Percentiles rank a stretch among this genome's conserved stretches.
Conservation (phyloP, 2,888 invertebrate species). For the Mactromeris polynyma region DNA sequence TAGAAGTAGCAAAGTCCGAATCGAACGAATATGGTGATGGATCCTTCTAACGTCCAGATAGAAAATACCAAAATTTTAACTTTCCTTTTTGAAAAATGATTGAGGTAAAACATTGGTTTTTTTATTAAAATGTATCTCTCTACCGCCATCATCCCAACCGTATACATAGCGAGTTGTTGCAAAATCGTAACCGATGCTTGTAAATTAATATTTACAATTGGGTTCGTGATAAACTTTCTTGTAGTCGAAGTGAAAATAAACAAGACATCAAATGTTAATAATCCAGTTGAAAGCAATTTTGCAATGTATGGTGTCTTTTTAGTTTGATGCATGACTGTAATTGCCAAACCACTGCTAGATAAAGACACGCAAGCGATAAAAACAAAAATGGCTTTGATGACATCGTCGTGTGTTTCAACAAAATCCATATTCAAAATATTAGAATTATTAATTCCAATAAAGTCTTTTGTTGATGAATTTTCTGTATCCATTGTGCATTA, state of each 20-base stretch:
- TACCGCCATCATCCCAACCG: slow-evolving; percentile 8
- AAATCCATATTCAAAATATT: background rate
- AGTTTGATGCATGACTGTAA: background rate
- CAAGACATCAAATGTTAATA: background rate
- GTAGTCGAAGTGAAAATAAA: background rate
- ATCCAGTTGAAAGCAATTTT: background rate
- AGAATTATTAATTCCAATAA: background rate
- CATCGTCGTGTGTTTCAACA: background rate
- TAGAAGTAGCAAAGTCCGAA: slow-evolving; percentile 15
- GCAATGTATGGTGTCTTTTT: slow-evolving; percentile 12
- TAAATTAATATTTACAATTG: background rate
- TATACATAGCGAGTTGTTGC: background rate
- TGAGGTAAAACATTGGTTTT: slow-evolving; percentile 24
- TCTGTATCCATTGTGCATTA: too few species aligned
- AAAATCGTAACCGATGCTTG: background rate
- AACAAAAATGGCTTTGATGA: background rate
- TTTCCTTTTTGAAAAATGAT: background rate
- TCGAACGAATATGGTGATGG: background rate
- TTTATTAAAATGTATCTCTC: slow-evolving; percentile 20
- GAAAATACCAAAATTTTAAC: background rate
- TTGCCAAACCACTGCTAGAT: background rate
- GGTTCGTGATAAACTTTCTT: slow-evolving; percentile 3
- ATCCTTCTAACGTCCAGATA: background rate
- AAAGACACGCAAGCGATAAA: background rate
- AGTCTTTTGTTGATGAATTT: too few species aligned